Evolutionary conservation across 37 sponge, comb jelly and placozoan genomes (phyloP), one percentile per base, ranked within the genome.

Genomic region (Ianthella basta): DNA sequence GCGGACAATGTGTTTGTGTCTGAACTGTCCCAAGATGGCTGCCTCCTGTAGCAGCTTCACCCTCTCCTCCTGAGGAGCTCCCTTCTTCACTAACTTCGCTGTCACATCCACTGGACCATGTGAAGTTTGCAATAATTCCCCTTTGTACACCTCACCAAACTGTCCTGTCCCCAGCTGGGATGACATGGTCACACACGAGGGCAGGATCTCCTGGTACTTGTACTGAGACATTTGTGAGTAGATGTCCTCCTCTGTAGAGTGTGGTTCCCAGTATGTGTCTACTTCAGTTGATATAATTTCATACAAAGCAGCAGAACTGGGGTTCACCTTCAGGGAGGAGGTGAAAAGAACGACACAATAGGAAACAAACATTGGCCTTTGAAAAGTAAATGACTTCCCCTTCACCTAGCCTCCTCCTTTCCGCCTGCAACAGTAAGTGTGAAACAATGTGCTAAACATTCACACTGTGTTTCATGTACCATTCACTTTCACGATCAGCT

Each of bases 1-100:
- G 12, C 12, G 13, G 23, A 33, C 19, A 5, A 72, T 19, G 19
- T 72, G 39, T 32, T 37, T 15, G 73, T 72, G 73, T 29, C 19
- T 72, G 19, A 72, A 72, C 39, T 72, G 73, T 33, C 73, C 73
- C 73, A 72, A 37, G 36, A 37, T 37, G 37, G 73, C 73, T 32
- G 73, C 73, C 73, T 72, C 73, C 36, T 72, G 73, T 8, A 72
- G 73, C 39, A 72, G 73, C 73, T 72, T 72, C 39, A 72, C 73
- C 36, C 73, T 72, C 41, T 72, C 73, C 5, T 72, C 41, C 14
- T 37, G 21, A 72, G 73, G 39, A 34, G 73, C 8, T 19, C 30
- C 30, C 14, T 72, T 72, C 19, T 37, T 72, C 40, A 72, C 73
- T 37, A 37, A 13, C 41, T 72, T 72, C 39, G 36, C 73, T 32